phyloP scores from a whole-genome alignment of 2,797 vertebrate species.

The Argya squamiceps region DNA sequence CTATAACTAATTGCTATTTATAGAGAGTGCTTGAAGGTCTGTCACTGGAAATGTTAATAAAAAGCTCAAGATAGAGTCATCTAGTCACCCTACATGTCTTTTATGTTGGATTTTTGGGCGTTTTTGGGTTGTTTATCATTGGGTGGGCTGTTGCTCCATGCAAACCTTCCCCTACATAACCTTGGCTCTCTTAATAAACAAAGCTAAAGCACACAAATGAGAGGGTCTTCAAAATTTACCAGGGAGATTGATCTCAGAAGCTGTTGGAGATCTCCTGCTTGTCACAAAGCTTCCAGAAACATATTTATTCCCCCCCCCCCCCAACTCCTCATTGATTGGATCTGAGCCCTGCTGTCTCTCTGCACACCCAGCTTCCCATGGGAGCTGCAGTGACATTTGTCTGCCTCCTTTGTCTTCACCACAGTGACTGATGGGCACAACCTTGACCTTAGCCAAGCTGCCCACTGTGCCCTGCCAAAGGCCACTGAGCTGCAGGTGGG shows the following conservation, averaged over 20 bases:
- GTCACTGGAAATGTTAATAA: slow-evolving; percentile 27
- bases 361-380: not conserved
- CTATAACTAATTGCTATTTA: slow-evolving; percentile 41
- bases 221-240: not conserved
- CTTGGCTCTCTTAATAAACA: not conserved
- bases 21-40: not conserved
- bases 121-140: not conserved
- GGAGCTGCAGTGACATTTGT: not conserved
- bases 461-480: not conserved
- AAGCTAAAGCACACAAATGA: not conserved
- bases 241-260: not conserved
- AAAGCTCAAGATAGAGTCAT: slow-evolving; percentile 25
- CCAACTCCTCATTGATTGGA: rapidly evolving
- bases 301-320: not conserved
- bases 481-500: not conserved
- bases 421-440: not conserved
- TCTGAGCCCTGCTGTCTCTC: not conserved
- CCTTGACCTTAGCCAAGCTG: not conserved
- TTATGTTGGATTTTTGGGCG: not conserved
- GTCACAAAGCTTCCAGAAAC: not conserved
- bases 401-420: not conserved
- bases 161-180: not conserved
- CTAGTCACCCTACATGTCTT: not conserved
- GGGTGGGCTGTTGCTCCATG: not conserved
- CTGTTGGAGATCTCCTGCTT: not conserved